Evolutionary conservation across 1,140 invertebrate species (phyloP).

Genomic region (Conus betulinus): DNA sequence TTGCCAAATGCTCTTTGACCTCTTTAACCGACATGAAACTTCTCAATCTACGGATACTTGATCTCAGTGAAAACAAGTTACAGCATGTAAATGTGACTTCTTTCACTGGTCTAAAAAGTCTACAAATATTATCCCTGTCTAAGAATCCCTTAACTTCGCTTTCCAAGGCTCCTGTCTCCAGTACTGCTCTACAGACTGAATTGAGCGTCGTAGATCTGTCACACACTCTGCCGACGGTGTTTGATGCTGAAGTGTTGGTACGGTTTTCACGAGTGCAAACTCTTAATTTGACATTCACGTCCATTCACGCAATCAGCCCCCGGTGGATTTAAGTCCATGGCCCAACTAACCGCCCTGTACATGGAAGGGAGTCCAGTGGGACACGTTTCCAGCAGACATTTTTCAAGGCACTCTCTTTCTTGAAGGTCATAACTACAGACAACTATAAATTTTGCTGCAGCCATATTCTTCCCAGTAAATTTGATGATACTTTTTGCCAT

Average conservation of each 20-base stretch:
- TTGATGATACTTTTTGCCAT: constrained; percentile 19
- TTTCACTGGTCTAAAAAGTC: constrained; percentile 19
- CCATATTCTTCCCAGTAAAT: constrained; percentile 32
- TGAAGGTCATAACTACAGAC: constrained; percentile 39
- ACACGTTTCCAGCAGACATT: not conserved
- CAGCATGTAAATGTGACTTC: not conserved
- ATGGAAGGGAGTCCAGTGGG: not conserved
- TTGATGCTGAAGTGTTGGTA: constrained; percentile 21
- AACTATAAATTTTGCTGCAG: constrained; percentile 51
- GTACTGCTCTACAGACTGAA: not conserved
- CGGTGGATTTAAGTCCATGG: not conserved
- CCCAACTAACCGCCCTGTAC: not conserved
- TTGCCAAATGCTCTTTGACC: not conserved
- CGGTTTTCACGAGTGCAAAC: not conserved
- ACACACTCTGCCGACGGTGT: not conserved
- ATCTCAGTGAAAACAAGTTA: constrained; percentile 37
- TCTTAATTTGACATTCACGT: not conserved
- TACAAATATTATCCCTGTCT: constrained; percentile 21
- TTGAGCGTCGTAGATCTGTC: constrained; percentile 2
- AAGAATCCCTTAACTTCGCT: not conserved
- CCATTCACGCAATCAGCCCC: not conserved
- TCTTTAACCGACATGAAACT: not conserved
- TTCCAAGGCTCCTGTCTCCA: not conserved
- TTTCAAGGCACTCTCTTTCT: not conserved
- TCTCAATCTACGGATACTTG: not conserved